Base-by-base conservation (phyloP, 2,888 invertebrate genomes). In the Caenorhabditis doughertyi region DNA sequence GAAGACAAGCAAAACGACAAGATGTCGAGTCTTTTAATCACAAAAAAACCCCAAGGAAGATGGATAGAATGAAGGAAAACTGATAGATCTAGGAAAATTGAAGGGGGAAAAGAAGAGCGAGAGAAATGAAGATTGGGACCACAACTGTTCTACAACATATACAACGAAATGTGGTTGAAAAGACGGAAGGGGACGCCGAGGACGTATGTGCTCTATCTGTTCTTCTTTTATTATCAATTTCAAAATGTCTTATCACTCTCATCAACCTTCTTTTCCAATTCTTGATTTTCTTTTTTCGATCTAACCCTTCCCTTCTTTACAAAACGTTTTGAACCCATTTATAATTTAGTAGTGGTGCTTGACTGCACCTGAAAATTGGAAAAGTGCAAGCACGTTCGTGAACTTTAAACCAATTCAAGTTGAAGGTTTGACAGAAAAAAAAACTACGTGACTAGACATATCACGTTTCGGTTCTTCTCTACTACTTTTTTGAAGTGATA, bases 81-180 rank as follows among this genome's bases (percentile, higher is more conserved):
- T 53, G 79, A 55, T 62, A 62, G 44, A 64, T 42, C 60, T 49
- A 39, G 25, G n/a, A 42, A 60, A 35, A 42, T 29, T 29, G 18
- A 32, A n/a, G 35, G 53, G 49, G 18, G 9, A 18, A 32, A n/a
- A 27, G 5, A 18, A 23, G 53, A 18, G 13, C n/a, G 32, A 44
- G 32, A 47, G 47, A 44, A 23, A 42, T 11, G 47, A 32, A 67
- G 72, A 80, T 13, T 16, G 29, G 65, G 68, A 67, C 73, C 80
- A 80, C 80, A 80, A 80, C 80, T 80, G 80, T 80, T 80, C 80
- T 73, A 80, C 80, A 80, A 80, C 73, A 80, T 80, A 68, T 73
- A 80, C 80, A 80, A 73, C 80, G 73, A 80, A 80, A 80, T 80
- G 80, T 68, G 80, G 80, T 80, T 65, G 79, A 51, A 27, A 49